Evolutionary conservation across 2,113 vertebrate genomes (phyloP).

Genomic region (Clupea harengus): DNA sequence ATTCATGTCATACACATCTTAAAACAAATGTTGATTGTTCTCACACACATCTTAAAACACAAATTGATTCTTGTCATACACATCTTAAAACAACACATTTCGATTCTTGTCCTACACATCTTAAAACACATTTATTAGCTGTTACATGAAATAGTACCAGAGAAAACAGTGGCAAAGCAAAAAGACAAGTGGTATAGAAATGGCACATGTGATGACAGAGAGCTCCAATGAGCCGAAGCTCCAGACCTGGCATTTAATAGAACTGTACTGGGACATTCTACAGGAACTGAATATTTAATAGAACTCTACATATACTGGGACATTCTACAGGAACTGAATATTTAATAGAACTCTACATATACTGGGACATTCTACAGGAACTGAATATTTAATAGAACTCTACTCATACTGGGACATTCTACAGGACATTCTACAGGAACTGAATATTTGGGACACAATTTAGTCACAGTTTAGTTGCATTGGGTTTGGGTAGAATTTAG

Average conservation of each 20-base stretch:
- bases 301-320: too few relatives aligned
- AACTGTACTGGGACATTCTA: slow-evolving; percentile 26
- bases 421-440: slow-evolving; percentile 46
- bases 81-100: not conserved
- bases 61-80: not conserved
- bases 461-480: slow-evolving; percentile 44
- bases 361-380: slow-evolving; percentile 59
- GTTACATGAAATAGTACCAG: not conserved
- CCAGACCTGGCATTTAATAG: not conserved
- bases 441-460: slow-evolving; percentile 39
- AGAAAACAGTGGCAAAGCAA: not conserved
- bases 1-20: not conserved
- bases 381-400: slow-evolving; percentile 26
- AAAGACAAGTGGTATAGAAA: not conserved
- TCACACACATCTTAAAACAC: not conserved
- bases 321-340: too few relatives aligned
- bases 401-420: slow-evolving; percentile 26
- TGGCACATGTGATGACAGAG: not conserved
- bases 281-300: too few relatives aligned
- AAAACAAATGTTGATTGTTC: too few relatives aligned
- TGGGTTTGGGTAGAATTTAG: slow-evolving; percentile 22
- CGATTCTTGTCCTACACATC: not conserved
- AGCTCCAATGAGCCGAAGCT: not conserved
- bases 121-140: not conserved
- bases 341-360: too few relatives aligned